Evolutionary conservation across 2,113 vertebrate species (phyloP).

Genomic region (Jacana jacana): DNA sequence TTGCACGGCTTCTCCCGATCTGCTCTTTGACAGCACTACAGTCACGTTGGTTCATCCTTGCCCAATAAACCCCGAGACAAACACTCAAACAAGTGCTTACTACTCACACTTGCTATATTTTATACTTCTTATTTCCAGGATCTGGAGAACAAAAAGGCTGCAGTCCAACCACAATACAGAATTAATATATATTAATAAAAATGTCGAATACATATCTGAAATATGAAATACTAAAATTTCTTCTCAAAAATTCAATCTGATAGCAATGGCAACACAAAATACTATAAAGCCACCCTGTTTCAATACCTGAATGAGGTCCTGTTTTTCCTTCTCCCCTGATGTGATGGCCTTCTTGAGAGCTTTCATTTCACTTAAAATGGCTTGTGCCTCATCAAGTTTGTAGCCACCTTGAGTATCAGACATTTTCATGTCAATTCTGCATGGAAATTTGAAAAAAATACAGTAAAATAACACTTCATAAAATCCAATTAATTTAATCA

Average conservation of each 20-base stretch:
- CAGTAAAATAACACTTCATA: not conserved
- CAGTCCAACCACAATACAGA: not conserved
- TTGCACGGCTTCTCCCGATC: not conserved
- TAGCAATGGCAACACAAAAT: not conserved
- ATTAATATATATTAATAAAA: not conserved
- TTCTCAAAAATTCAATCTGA: not conserved
- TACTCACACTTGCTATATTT: not conserved
- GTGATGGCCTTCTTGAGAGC: conserved; percentile 93
- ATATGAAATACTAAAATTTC: not conserved
- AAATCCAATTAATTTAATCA: not conserved
- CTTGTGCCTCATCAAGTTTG: conserved; percentile 93
- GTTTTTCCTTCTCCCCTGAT: conserved; percentile 94
- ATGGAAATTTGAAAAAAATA: not conserved
- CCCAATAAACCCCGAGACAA: not conserved
- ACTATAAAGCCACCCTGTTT: not conserved
- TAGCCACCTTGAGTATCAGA: conserved; percentile 85
- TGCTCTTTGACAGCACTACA: not conserved
- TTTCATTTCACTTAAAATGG: conserved; percentile 93
- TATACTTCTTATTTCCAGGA: not conserved
- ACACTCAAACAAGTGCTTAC: not conserved
- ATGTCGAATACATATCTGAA: not conserved
- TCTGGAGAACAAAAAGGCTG: not conserved
- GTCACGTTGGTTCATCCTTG: not conserved
- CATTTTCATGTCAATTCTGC: conserved; percentile 95
- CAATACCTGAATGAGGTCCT: conserved; percentile 93